Percentiles rank a stretch among this genome's conserved stretches.
Evolutionary conservation across 2,113 vertebrate species (phyloP).

Genomic region (Notothenia coriiceps): DNA sequence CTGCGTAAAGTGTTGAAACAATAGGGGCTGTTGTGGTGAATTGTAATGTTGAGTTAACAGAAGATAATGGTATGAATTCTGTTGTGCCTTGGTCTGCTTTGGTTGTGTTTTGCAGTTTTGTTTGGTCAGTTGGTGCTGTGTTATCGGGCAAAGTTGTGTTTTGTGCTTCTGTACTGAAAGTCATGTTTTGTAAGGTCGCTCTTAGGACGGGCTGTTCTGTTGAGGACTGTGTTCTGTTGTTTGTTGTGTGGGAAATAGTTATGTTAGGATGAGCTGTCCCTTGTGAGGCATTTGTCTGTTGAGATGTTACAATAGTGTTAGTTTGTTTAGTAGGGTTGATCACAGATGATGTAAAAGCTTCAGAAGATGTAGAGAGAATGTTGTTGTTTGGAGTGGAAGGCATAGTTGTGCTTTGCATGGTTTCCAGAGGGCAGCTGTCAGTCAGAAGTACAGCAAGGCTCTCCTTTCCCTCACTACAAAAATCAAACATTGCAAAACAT

Average conservation of each 20-base stretch:
- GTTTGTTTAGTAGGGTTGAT: background rate
- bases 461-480: slow-evolving; percentile 51
- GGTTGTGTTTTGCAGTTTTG: slow-evolving; percentile 12
- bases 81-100: background rate
- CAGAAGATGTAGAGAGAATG: background rate
- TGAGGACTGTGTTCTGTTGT: slow-evolving; percentile 10
- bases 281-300: background rate
- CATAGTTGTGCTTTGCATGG: background rate
- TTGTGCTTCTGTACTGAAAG: background rate
- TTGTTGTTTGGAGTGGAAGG: background rate
- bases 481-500: slow-evolving; percentile 10
- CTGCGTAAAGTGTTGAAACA: background rate
- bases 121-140: background rate
- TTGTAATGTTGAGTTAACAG: background rate
- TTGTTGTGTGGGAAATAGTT: background rate
- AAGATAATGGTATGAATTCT: background rate
- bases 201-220: background rate
- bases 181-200: background rate
- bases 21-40: background rate
- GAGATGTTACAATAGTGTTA: background rate
- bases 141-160: background rate
- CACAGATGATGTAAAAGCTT: background rate
- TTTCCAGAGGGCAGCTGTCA: slow-evolving; percentile 51
- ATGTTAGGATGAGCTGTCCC: background rate
- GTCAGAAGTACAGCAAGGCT: slow-evolving; percentile 68